Evolutionary conservation across 2,113 vertebrate species (phyloP).

Genomic region (Alethe diademata): DNA sequence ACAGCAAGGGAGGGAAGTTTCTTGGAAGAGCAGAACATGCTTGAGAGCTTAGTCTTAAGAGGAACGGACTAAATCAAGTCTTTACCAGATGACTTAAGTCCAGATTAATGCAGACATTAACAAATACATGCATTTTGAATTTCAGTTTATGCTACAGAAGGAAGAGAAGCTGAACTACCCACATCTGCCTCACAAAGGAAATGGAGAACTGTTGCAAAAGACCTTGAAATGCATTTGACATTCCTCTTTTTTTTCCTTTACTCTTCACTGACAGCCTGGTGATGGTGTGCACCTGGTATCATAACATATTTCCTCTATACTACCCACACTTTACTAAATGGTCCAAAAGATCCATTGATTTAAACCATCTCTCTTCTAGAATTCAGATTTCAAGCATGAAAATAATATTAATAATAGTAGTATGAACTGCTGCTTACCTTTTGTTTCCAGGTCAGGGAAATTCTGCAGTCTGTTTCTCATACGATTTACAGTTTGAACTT

Average conservation of each 20-base stretch:
- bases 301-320: not conserved
- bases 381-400: not conserved
- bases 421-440: conserved; percentile 70
- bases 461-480: conserved; percentile 91
- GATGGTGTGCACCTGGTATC: not conserved
- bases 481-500: conserved; percentile 83
- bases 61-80: not conserved
- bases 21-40: not conserved
- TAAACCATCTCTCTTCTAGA: not conserved
- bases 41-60: not conserved
- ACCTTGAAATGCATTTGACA: not conserved
- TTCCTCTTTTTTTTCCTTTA: not conserved
- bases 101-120: not conserved
- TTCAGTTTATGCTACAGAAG: not conserved
- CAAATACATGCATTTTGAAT: not conserved
- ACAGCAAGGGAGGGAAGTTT: not conserved
- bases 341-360: not conserved
- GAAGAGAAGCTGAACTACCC: not conserved
- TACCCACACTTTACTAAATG: not conserved
- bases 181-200: not conserved
- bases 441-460: conserved; percentile 88
- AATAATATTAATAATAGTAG: not conserved
- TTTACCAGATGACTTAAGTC: not conserved
- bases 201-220: not conserved
- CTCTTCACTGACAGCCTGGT: not conserved